Conservation (phyloP, 2,113 vertebrate species). For the Camelus bactrianus region DNA sequence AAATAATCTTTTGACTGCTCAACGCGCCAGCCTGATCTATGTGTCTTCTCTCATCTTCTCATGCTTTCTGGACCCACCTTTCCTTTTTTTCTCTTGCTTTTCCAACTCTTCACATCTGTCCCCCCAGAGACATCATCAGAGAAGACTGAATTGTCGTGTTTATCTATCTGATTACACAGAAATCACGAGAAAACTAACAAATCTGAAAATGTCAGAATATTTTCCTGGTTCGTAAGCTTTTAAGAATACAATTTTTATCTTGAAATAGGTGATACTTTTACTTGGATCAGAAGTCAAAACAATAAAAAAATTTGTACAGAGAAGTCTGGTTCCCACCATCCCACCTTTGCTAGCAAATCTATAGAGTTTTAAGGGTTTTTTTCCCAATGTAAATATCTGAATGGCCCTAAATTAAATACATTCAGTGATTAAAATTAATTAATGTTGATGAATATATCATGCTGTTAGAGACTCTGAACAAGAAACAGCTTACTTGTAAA, state of each 20-base stretch:
- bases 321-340: neutral
- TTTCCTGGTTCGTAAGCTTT: conserved; percentile 3
- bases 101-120: neutral
- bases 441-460: neutral
- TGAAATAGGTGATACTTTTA: neutral
- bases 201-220: neutral
- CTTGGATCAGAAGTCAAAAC: neutral
- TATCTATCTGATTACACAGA: neutral
- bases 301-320: neutral
- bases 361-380: neutral
- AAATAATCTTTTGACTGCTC: neutral
- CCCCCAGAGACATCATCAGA: neutral
- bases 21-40: neutral
- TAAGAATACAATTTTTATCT: neutral
- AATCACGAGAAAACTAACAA: neutral
- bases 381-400: neutral
- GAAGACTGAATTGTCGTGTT: neutral
- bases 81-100: neutral
- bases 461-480: neutral
- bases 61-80: neutral
- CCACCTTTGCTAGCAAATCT: neutral
- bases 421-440: neutral
- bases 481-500: neutral
- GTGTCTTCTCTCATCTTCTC: neutral
- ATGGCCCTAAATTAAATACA: neutral